Percentiles rank a stretch among this genome's conserved stretches.
phyloP scores from a whole-genome alignment of 2,888 invertebrate species.

The Cephonodes hylas region DNA sequence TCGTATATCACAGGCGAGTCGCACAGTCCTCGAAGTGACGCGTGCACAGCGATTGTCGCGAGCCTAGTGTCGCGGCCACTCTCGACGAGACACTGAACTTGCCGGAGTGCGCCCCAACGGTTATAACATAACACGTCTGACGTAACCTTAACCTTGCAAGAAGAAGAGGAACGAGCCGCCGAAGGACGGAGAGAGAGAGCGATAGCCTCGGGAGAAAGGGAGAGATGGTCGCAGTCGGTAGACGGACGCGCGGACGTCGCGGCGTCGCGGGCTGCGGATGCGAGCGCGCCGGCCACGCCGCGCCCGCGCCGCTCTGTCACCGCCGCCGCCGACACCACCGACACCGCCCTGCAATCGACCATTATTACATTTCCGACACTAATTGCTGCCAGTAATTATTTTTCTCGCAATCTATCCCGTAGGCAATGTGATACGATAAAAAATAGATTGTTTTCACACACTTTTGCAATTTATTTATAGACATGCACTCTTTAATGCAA shows the following conservation, averaged over 20 bases:
- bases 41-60: slow-evolving; percentile 64
- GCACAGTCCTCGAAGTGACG: slow-evolving; percentile 69
- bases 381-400: slow-evolving; percentile 19
- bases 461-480: not conserved
- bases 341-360: not conserved
- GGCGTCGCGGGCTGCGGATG: slow-evolving; percentile 34
- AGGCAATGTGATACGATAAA: not conserved
- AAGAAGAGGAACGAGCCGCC: slow-evolving; percentile 79
- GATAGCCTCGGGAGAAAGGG: slow-evolving; percentile 76
- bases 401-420: not conserved
- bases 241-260: slow-evolving; percentile 40
- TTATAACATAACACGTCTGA: slow-evolving; percentile 82
- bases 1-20: slow-evolving; percentile 73
- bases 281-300: slow-evolving; percentile 26
- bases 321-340: not conserved
- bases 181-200: slow-evolving; percentile 80
- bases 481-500: not conserved
- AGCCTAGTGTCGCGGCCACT: slow-evolving; percentile 77
- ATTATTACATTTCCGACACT: slow-evolving; percentile 11
- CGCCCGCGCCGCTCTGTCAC: slow-evolving; percentile 25
- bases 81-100: slow-evolving; percentile 81
- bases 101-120: slow-evolving; percentile 78
- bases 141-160: slow-evolving; percentile 82
- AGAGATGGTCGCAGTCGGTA: slow-evolving; percentile 55
- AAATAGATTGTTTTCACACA: not conserved